These are phyloP conservation scores for Amphiprion clarkii DNA, from an alignment of 2,797 vertebrate genomes.

Conservation along the genomic window DNA sequence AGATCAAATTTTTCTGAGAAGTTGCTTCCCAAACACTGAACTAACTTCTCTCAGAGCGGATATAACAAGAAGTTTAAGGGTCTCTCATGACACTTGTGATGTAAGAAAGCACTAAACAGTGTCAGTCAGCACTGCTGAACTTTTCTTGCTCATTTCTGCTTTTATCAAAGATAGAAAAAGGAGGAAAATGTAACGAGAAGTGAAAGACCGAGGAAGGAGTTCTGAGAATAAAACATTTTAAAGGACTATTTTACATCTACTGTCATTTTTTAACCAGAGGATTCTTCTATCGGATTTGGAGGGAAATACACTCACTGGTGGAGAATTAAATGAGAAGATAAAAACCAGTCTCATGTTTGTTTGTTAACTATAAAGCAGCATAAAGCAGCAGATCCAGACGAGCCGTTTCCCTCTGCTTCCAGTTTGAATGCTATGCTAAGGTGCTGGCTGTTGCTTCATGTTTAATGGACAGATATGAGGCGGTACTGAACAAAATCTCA, in stretches of 20 bases:
- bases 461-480: not conserved
- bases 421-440: not conserved
- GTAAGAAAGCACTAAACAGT: not conserved
- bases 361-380: not conserved
- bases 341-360: not conserved
- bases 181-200: conserved; percentile 38
- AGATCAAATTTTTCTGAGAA: conserved; percentile 13
- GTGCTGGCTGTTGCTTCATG: not conserved
- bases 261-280: not conserved
- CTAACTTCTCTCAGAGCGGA: not conserved
- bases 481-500: not conserved
- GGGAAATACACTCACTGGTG: not conserved
- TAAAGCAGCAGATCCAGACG: too few relatives aligned
- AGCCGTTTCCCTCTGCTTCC: not conserved
- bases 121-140: conserved; percentile 3
- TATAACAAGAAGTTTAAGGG: not conserved
- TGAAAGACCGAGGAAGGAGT: conserved; percentile 49
- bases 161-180: conserved; percentile 24
- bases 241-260: conserved; percentile 9
- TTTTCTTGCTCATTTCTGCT: conserved; percentile 16
- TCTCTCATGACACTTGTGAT: not conserved
- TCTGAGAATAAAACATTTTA: not conserved
- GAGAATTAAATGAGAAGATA: not conserved
- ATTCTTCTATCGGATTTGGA: not conserved
- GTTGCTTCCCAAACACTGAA: not conserved